Conservation (phyloP, 2,797 vertebrate species). For the Fundulus diaphanus region DNA sequence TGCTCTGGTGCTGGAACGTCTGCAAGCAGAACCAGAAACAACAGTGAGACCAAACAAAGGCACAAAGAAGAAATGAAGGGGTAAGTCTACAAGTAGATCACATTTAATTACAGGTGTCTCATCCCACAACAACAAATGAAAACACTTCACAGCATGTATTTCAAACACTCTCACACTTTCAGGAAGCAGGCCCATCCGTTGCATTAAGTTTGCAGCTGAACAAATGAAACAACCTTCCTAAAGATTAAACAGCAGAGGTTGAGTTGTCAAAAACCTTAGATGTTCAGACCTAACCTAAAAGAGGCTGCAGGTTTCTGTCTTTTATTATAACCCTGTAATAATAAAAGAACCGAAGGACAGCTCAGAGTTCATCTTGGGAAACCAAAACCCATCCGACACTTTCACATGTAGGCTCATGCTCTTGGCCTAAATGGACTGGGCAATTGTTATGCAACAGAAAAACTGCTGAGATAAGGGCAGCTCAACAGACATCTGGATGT, state of each 20-base stretch:
- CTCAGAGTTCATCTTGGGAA: neutral
- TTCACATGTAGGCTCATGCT: neutral
- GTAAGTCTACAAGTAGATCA: neutral
- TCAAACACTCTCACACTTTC: neutral
- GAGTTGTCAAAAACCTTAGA: too few species aligned
- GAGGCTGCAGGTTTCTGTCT: neutral
- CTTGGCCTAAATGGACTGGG: neutral
- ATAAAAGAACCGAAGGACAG: neutral
- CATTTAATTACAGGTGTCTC: neutral
- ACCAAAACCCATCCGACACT: neutral
- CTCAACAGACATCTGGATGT: neutral
- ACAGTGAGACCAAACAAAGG: neutral
- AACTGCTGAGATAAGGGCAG: neutral
- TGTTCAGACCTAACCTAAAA: too few species aligned
- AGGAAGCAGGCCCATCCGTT: neutral
- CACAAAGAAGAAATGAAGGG: neutral
- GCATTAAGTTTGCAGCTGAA: neutral
- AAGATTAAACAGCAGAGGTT: too few species aligned
- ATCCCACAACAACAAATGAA: neutral
- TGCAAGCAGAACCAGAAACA: conserved; percentile 54
- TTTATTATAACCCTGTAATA: neutral
- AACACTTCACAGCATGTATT: neutral
- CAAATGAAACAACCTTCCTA: neutral
- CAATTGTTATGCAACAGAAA: neutral
- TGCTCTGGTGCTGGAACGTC: conserved; percentile 98